A percentile compares a stretch with the other conserved stretches of the same genome.
phyloP scores from a whole-genome alignment of 1,140 invertebrate genomes.

The Acyrthosiphon pisum region DNA sequence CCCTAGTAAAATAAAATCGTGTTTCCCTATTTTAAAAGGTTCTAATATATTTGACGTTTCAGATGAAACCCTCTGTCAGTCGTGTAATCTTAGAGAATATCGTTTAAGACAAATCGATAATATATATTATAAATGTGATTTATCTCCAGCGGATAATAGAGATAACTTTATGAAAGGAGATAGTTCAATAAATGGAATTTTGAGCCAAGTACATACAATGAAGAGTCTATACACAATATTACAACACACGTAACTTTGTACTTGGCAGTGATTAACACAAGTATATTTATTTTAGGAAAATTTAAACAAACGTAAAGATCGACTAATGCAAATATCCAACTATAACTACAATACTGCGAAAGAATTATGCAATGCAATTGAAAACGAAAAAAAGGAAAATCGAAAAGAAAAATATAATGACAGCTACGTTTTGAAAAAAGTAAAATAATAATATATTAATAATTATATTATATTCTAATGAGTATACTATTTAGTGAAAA shows the following conservation, averaged over 20 bases:
- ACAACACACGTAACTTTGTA: neutral
- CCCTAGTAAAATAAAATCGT: neutral
- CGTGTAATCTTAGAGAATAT: neutral
- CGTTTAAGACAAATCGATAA: neutral
- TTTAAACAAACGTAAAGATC: neutral
- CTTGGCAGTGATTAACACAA: no score
- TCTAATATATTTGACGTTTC: neutral
- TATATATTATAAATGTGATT: neutral
- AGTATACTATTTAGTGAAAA: neutral
- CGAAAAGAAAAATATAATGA: neutral
- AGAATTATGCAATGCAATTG: neutral
- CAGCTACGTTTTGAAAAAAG: neutral
- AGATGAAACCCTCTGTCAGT: neutral
- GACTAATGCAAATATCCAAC: neutral
- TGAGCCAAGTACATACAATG: neutral
- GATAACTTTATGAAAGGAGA: constrained; percentile 6
- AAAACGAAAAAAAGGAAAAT: neutral
- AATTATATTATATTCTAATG: neutral
- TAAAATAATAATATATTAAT: neutral
- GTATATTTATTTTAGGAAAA: neutral
- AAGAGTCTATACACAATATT: neutral
- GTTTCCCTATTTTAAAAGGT: neutral
- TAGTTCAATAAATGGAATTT: neutral
- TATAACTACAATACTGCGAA: neutral
- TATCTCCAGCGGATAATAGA: neutral